phyloP scores from a whole-genome alignment of 2,797 vertebrate species.

The Chiropotes sagulatus region DNA sequence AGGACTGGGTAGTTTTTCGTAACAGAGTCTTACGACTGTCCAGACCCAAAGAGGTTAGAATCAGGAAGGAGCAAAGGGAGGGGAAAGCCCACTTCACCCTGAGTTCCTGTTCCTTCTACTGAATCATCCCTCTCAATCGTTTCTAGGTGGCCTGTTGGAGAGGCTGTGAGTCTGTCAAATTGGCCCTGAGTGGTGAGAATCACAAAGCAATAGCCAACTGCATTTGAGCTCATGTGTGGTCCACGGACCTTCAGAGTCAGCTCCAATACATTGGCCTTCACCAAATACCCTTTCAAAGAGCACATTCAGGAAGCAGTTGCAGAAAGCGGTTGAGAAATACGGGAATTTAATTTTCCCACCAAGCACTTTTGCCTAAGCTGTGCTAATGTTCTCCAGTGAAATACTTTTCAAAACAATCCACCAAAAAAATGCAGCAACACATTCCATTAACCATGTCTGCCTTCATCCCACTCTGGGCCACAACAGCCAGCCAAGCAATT shows the following conservation, averaged over 20 bases:
- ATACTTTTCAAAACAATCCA: background rate
- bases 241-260: background rate
- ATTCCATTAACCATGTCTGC: background rate
- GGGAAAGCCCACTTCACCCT: background rate
- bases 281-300: background rate
- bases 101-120: background rate
- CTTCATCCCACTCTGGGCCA: background rate
- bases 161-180: background rate
- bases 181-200: background rate
- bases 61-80: background rate
- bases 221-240: background rate
- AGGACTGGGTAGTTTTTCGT: background rate
- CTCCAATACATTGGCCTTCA: rapidly evolving
- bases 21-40: background rate
- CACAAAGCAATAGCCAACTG: background rate
- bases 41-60: background rate
- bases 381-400: conserved; percentile 51
- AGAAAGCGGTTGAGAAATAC: conserved; percentile 13
- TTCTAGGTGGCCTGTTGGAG: background rate
- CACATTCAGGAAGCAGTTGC: background rate
- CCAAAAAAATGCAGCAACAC: background rate
- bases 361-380: conserved; percentile 35
- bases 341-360: conserved; percentile 38
- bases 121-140: background rate
- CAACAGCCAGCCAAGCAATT: background rate